Evolutionary conservation across 2,797 vertebrate species (phyloP).

Genomic region (Eutrigla gurnardus): DNA sequence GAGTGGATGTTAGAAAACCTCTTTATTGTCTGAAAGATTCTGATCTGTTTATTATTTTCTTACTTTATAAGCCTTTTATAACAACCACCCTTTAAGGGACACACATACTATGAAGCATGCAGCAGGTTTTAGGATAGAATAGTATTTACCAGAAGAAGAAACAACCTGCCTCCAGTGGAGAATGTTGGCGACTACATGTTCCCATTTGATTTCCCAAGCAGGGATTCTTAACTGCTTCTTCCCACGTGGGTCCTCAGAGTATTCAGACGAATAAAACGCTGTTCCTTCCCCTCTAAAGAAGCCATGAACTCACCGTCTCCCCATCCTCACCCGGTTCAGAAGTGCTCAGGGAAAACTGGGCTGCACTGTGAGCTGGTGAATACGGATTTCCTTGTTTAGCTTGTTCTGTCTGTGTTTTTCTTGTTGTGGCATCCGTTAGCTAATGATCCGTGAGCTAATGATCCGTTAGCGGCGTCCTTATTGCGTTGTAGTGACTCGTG

Average conservation of each 20-base stretch:
- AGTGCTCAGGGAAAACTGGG: conserved; percentile 86
- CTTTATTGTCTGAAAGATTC: conserved; percentile 63
- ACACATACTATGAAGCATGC: conserved; percentile 40
- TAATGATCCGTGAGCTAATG: conserved; percentile 30
- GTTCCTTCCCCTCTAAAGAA: conserved; percentile 43
- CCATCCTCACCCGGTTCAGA: conserved; percentile 72
- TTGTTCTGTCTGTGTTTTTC: conserved; percentile 26
- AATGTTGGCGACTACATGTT: conserved; percentile 9
- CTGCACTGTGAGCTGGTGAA: conserved; percentile 72
- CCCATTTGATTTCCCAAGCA: conserved; percentile 30
- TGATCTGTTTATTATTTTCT: conserved; percentile 74
- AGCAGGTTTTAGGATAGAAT: conserved; percentile 34
- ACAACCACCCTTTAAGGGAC: conserved; percentile 71
- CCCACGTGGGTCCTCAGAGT: conserved; percentile 16
- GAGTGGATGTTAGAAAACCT: conserved; percentile 56
- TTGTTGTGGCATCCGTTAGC: conserved; percentile 25
- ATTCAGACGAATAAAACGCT: conserved; percentile 39
- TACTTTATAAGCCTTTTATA: conserved; percentile 72
- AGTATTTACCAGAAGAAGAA: conserved; percentile 12
- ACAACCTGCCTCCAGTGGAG: conserved; percentile 43
- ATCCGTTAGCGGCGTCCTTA: conserved; percentile 14
- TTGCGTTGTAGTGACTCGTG: not conserved
- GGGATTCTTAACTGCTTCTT: conserved; percentile 10
- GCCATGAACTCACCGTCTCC: conserved; percentile 69
- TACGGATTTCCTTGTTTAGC: conserved; percentile 36